Conservation (phyloP, 1,140 invertebrate genomes). For the Diprion similis region DNA sequence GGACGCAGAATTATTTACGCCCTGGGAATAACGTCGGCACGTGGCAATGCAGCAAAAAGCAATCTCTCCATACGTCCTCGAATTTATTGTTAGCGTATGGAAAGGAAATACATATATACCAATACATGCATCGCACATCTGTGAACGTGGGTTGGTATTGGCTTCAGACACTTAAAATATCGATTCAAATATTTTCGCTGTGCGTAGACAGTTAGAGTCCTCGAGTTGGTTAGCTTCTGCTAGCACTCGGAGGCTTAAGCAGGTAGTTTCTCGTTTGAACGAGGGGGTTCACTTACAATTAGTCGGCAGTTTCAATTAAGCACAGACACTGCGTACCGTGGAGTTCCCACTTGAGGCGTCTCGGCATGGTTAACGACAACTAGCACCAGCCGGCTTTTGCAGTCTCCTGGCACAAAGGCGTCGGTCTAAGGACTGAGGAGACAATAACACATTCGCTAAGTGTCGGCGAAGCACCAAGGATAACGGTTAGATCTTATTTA, state of each 20-base stretch:
- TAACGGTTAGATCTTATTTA: not conserved
- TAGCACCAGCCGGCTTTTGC: not conserved
- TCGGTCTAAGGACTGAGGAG: not conserved
- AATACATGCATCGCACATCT: no score
- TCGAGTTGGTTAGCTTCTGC: not conserved
- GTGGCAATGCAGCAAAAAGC: no score
- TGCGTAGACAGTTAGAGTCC: not conserved
- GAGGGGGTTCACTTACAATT: not conserved
- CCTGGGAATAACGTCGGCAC: not conserved
- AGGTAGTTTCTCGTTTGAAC: not conserved
- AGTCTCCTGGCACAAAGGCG: not conserved
- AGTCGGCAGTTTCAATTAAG: slow-evolving; percentile 1
- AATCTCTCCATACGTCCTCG: no score
- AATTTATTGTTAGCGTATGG: no score
- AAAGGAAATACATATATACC: no score
- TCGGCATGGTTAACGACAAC: not conserved
- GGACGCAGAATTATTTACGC: not conserved
- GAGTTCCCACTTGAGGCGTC: not conserved
- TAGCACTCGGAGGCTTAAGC: not conserved
- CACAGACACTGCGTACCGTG: not conserved
- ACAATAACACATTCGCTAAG: slow-evolving; percentile 2
- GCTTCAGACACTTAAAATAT: no score
- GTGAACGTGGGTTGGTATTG: no score
- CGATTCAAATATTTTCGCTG: no score
- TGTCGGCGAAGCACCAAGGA: not conserved